phyloP scores from a whole-genome alignment of 2,797 vertebrate genomes.

The Okamejei kenojei region DNA sequence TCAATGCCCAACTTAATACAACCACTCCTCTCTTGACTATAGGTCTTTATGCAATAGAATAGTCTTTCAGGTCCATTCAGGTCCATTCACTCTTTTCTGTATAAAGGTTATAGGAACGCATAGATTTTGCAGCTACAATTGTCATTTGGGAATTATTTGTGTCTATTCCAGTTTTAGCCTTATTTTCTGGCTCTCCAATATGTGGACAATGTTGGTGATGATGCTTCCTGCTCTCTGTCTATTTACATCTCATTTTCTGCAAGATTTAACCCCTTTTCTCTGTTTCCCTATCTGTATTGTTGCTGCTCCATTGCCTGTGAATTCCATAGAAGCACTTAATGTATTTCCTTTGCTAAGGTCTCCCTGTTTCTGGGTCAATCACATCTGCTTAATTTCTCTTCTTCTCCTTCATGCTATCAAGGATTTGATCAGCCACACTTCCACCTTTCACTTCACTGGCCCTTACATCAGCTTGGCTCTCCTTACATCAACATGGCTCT shows the following conservation, averaged over 20 bases:
- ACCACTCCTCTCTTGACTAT: neutral
- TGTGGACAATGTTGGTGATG: neutral
- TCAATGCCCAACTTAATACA: neutral
- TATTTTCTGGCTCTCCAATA: neutral
- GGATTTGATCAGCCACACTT: no score
- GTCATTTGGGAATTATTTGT: neutral
- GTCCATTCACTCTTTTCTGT: neutral
- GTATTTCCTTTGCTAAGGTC: neutral
- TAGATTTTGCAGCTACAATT: neutral
- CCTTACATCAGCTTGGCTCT: neutral
- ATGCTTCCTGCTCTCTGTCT: conserved; percentile 7
- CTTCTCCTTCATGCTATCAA: neutral
- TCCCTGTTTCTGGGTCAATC: neutral
- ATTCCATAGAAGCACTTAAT: neutral
- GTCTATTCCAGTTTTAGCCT: neutral
- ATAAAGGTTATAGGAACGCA: neutral
- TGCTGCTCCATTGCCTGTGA: neutral
- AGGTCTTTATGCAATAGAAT: neutral
- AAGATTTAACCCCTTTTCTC: neutral
- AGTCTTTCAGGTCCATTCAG: neutral
- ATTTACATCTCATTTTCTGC: no score
- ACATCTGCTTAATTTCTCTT: neutral
- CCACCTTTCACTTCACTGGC: neutral
- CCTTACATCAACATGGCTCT: neutral
- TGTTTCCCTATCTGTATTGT: neutral